Evolutionary conservation across 1,140 invertebrate species (phyloP).

Genomic region (Elysia chlorotica): DNA sequence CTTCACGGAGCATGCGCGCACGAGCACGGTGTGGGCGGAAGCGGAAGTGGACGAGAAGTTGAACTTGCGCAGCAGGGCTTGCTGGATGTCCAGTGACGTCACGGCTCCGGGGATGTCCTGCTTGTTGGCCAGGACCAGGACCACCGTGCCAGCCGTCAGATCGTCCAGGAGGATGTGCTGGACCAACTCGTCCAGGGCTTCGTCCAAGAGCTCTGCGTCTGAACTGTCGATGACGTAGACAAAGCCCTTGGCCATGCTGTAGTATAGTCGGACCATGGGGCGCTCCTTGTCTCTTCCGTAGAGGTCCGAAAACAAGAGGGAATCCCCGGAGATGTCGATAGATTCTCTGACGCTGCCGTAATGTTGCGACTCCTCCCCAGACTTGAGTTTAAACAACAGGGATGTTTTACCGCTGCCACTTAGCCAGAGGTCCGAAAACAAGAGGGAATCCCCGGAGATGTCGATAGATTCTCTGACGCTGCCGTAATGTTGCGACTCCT

Average conservation of each 20-base stretch:
- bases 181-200: not conserved
- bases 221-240: not conserved
- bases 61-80: no score
- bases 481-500: no score
- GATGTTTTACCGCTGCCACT: no score
- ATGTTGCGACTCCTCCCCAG: no score
- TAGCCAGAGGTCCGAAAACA: no score
- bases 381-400: no score
- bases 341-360: not conserved
- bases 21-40: no score
- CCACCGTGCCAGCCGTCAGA: not conserved
- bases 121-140: not conserved
- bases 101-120: not conserved
- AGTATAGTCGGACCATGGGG: not conserved
- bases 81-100: no score
- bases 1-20: no score
- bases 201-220: not conserved
- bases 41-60: no score
- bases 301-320: not conserved
- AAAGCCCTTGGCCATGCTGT: not conserved
- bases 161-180: not conserved
- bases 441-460: not conserved
- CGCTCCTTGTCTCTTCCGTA: not conserved
- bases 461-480: not conserved
- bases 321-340: not conserved